Percentiles rank a stretch among this genome's conserved stretches.
Evolutionary conservation across 2,888 invertebrate genomes (phyloP).

Genomic region (Rhimphoctona megacephalus): DNA sequence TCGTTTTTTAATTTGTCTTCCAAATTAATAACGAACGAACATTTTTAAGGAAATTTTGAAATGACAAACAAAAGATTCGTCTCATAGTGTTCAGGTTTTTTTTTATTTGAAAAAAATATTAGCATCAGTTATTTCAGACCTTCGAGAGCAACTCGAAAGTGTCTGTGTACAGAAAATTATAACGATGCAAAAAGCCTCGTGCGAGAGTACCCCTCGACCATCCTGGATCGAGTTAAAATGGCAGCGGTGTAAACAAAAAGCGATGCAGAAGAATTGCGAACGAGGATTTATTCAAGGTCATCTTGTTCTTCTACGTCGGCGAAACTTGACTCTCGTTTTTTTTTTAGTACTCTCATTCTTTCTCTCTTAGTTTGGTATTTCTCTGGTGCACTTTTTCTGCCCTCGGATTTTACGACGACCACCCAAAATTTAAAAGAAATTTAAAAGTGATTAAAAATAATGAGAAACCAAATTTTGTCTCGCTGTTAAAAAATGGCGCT

Average conservation of each 20-base stretch:
- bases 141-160: neutral
- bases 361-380: slow-evolving; percentile 13
- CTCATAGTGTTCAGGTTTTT: neutral
- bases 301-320: slow-evolving; percentile 72
- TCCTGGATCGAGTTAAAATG: slow-evolving; percentile 11
- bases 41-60: neutral
- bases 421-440: neutral
- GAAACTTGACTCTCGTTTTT: slow-evolving; percentile 43
- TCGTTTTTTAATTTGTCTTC: neutral
- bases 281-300: slow-evolving; percentile 76
- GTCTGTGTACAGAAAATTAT: neutral
- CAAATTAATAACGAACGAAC: neutral
- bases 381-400: neutral
- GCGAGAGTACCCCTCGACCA: neutral
- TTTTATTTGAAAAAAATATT: neutral
- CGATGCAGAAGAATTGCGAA: slow-evolving; percentile 37
- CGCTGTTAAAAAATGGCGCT: neutral
- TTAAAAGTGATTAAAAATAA: neutral
- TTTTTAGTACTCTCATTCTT: neutral
- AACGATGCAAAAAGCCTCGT: slow-evolving; percentile 1
- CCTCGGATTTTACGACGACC: neutral
- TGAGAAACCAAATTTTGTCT: neutral
- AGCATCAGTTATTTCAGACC: neutral
- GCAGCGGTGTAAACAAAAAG: slow-evolving; percentile 26
- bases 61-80: neutral